Percentiles rank a stretch among this genome's conserved stretches.
Evolutionary conservation across 1,140 invertebrate genomes (phyloP).

Genomic region (Pseudobourletiella spinata): DNA sequence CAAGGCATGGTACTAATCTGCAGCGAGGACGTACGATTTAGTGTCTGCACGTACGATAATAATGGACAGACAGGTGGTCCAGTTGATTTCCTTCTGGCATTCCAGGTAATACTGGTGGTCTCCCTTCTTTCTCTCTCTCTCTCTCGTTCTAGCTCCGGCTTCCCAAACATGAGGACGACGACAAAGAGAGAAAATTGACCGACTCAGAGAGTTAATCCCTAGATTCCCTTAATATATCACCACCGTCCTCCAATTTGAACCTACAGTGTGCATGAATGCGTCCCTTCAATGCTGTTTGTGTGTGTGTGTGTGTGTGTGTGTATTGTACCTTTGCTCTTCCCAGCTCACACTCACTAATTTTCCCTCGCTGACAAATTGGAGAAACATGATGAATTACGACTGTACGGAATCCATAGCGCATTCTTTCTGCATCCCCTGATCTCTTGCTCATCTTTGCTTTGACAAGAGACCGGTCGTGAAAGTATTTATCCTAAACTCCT

Average conservation of each 20-base stretch:
- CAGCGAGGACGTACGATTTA: conserved; percentile 3
- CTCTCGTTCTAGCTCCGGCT: neutral
- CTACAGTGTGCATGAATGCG: no score
- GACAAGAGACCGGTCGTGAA: no score
- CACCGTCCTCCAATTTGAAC: neutral
- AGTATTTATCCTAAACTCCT: no score
- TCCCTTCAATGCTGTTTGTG: neutral
- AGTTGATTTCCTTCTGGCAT: conserved; percentile 8
- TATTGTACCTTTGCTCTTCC: neutral
- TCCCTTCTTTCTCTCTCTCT: neutral
- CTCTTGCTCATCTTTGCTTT: neutral
- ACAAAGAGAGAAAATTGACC: no score
- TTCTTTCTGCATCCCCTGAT: neutral
- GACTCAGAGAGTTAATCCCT: no score
- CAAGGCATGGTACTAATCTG: neutral
- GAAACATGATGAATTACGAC: no score
- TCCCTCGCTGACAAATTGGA: no score
- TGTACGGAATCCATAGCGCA: no score
- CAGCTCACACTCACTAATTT: neutral
- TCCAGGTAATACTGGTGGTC: neutral
- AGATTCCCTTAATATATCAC: neutral
- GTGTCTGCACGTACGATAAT: conserved; percentile 10
- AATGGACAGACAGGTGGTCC: conserved; percentile 12
- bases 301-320: neutral
- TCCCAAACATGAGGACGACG: no score